phyloP scores from a whole-genome alignment of 2,888 invertebrate genomes.

The Campaea margaritaria region DNA sequence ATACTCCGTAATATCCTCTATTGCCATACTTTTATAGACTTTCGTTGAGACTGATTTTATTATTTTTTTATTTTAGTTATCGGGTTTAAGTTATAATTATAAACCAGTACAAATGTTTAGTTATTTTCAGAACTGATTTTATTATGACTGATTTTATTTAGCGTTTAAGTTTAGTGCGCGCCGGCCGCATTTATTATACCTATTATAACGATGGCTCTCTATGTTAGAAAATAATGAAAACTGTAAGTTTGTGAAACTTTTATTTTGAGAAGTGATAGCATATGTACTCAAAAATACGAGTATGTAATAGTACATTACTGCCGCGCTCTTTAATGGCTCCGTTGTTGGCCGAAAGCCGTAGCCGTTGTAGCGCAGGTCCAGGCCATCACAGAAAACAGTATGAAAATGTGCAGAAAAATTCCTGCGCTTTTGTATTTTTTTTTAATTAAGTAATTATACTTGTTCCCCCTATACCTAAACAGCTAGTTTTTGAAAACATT shows the following conservation, averaged over 20 bases:
- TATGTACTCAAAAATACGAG: too few relatives aligned
- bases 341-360: too few relatives aligned
- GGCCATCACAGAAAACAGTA: too few relatives aligned
- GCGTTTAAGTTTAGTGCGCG: slow-evolving; percentile 36
- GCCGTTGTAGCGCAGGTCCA: too few relatives aligned
- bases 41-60: slow-evolving; percentile 69
- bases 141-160: slow-evolving; percentile 51
- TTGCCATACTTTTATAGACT: slow-evolving; percentile 15
- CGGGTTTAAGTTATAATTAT: slow-evolving; percentile 44
- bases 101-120: slow-evolving; percentile 68
- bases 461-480: too few relatives aligned
- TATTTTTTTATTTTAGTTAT: slow-evolving; percentile 45
- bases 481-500: too few relatives aligned
- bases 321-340: too few relatives aligned
- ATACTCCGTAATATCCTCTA: not conserved
- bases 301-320: too few relatives aligned
- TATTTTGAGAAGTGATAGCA: too few relatives aligned
- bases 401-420: too few relatives aligned
- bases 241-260: slow-evolving; percentile 3
- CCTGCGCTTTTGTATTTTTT: too few relatives aligned
- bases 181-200: slow-evolving; percentile 11
- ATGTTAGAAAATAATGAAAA: not conserved
- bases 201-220: slow-evolving; percentile 13
- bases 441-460: too few relatives aligned
- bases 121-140: slow-evolving; percentile 45